A percentile compares a stretch with the other conserved stretches of the same genome.
These are phyloP conservation scores for Alentia gelatinosa DNA, from an alignment of 2,888 invertebrate species.

Conservation along the genomic window DNA sequence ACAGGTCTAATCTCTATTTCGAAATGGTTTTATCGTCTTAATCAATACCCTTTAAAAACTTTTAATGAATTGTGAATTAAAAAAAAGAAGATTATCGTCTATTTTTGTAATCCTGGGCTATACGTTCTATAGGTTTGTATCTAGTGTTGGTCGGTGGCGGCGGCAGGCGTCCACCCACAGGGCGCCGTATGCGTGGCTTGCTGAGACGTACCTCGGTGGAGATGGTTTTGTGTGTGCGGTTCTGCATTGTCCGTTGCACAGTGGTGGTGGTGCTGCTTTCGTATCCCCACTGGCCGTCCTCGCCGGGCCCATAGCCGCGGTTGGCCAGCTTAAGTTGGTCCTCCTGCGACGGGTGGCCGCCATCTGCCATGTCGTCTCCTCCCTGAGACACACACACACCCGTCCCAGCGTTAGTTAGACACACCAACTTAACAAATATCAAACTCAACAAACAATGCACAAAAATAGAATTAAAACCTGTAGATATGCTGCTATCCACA, in stretches of 20 bases:
- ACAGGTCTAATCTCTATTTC: no score
- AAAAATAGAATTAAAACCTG: no score
- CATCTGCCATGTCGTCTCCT: constrained; percentile 40
- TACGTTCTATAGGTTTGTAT: no score
- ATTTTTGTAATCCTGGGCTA: no score
- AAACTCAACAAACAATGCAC: constrained; percentile 47
- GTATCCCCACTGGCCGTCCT: constrained; percentile 51
- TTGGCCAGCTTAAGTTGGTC: constrained; percentile 55
- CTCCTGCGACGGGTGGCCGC: constrained; percentile 55
- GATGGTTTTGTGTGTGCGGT: constrained; percentile 53
- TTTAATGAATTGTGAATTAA: no score
- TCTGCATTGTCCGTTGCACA: constrained; percentile 54
- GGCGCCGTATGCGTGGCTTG: no score
- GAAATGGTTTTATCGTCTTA: neutral
- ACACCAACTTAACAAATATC: constrained; percentile 35
- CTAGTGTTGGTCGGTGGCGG: no score
- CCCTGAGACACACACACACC: constrained; percentile 49
- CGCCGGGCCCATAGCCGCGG: constrained; percentile 30
- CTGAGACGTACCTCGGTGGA: constrained; percentile 49
- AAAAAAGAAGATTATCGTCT: no score
- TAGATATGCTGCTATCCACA: no score
- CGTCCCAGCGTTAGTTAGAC: constrained; percentile 43
- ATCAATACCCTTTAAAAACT: neutral
- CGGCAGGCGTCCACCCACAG: no score
- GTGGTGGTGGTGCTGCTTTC: constrained; percentile 47